Percentiles rank a stretch among this genome's conserved stretches.
Evolutionary conservation across 2,113 vertebrate genomes (phyloP).

Genomic region (Misgurnus anguillicaudatus): DNA sequence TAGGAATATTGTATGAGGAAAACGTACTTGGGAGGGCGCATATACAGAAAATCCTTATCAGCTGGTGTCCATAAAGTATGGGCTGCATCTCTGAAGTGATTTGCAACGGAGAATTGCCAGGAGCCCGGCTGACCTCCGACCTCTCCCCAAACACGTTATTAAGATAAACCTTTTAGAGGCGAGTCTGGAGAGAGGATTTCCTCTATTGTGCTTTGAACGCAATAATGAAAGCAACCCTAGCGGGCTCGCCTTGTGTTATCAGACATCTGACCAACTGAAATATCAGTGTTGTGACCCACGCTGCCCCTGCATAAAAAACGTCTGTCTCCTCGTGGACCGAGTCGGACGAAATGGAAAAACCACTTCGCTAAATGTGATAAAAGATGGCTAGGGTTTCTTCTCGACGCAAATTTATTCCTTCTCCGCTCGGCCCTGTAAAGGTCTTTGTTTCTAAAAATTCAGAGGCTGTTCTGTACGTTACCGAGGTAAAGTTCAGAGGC

Average conservation of each 20-base stretch:
- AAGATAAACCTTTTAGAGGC: conserved; percentile 35
- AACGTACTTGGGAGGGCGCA: not conserved
- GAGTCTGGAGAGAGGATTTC: conserved; percentile 37
- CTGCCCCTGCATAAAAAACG: conserved; percentile 33
- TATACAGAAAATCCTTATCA: conserved; percentile 27
- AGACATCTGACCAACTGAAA: conserved; percentile 42
- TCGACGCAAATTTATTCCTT: conserved; percentile 4
- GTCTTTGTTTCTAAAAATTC: not conserved
- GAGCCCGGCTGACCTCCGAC: conserved; percentile 22
- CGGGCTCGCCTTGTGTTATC: conserved; percentile 27
- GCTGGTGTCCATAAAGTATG: conserved; percentile 20
- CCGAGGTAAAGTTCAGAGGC: conserved; percentile 6
- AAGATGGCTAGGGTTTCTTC: not conserved
- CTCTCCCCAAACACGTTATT: conserved; percentile 28
- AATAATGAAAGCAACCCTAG: conserved; percentile 29
- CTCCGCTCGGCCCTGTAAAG: not conserved
- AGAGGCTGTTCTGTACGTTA: conserved; percentile 7
- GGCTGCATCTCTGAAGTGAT: conserved; percentile 4
- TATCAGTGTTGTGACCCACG: conserved; percentile 41
- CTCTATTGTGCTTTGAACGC: conserved; percentile 26
- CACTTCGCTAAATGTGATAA: conserved; percentile 13
- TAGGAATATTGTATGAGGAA: not conserved
- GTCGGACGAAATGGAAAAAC: conserved; percentile 12
- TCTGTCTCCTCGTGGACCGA: conserved; percentile 23
- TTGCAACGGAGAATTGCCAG: conserved; percentile 29